Base-by-base conservation (phyloP, 2,888 invertebrate species). In the Drosophila aldrichi region DNA sequence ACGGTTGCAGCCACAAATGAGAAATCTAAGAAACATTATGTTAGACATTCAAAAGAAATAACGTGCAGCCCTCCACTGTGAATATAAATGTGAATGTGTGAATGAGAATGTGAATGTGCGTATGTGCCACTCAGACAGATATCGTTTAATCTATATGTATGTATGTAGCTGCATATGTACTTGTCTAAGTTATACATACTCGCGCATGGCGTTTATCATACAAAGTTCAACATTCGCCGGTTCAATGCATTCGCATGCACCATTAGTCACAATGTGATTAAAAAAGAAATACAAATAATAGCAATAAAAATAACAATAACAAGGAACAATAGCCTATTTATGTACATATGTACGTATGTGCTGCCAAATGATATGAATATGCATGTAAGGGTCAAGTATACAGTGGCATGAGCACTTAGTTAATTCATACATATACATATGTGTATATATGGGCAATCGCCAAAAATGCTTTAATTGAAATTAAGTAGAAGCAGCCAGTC, bases 231-330 rank as follows among this genome's bases (percentile, higher is more conserved):
- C 57, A 70, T 69, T 64, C 49, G 41, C 16, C 67, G 72, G 69
- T 70, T 70, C 66, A 74, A 16, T 82, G 66, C 58, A 77, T 69
- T 74, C 48, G 41, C 71, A 85, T 79, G 86, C 70, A 46, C 52
- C 66, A 72, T 88, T 85, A 71, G 69, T 86, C 77, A 74, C 57
- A 58, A 44, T 61, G 44, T 46, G 55, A n/a, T 41, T 22, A 16
- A 46, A n/a, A 57, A 60, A 44, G 3, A 44, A 22, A 44, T 8
- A 25, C 7, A 54, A 57, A 54, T 32, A 63, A 57, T 48, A 38
- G 25, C 14, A 25, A n/a, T n/a, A n/a, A n/a, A n/a, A n/a, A 36
- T 41, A 18, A 12, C 20, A 51, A 51, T n/a, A 9, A 12, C 32
- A 8, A 54, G 34, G 10, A 10, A 22, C 22, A 43, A 34, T 18